Percentiles rank a stretch among this genome's conserved stretches.
phyloP scores from a whole-genome alignment of 2,888 invertebrate species.

The Lysandra bellargus region DNA sequence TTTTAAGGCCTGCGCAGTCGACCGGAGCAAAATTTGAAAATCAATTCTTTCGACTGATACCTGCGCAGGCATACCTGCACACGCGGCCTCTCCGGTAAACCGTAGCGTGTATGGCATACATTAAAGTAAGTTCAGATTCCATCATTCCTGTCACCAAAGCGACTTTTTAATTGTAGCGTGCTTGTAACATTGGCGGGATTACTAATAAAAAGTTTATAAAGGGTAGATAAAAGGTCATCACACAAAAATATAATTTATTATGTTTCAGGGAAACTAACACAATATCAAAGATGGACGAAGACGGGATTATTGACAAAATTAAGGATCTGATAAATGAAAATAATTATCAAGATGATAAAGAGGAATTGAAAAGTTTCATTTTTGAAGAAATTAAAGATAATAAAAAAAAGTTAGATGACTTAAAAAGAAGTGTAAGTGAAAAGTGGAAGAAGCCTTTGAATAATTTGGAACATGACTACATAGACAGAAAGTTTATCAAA shows the following conservation, averaged over 20 bases:
- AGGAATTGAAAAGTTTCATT: neutral
- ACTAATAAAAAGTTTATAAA: no score
- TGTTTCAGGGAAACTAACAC: neutral
- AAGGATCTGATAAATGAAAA: neutral
- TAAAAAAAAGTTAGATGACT: neutral
- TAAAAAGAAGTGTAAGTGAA: neutral
- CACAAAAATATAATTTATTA: neutral
- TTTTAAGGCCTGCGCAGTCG: no score
- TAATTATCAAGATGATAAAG: neutral
- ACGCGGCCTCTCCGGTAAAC: no score
- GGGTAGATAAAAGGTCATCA: neutral
- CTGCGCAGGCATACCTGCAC: no score
- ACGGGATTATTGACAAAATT: neutral
- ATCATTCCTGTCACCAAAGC: no score
- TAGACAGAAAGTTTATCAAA: conserved; percentile 23
- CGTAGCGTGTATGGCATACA: no score
- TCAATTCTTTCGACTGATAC: no score
- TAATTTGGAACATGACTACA: conserved; percentile 5
- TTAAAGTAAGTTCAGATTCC: no score
- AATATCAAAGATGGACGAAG: conserved; percentile 12
- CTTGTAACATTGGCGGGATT: no score
- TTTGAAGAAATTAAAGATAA: neutral
- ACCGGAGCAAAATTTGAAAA: no score
- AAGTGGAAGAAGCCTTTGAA: conserved; percentile 2
- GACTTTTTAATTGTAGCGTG: no score